These are phyloP conservation scores for Pelmatolapia mariae DNA, from an alignment of 2,113 vertebrate genomes.

Conservation along the genomic window DNA sequence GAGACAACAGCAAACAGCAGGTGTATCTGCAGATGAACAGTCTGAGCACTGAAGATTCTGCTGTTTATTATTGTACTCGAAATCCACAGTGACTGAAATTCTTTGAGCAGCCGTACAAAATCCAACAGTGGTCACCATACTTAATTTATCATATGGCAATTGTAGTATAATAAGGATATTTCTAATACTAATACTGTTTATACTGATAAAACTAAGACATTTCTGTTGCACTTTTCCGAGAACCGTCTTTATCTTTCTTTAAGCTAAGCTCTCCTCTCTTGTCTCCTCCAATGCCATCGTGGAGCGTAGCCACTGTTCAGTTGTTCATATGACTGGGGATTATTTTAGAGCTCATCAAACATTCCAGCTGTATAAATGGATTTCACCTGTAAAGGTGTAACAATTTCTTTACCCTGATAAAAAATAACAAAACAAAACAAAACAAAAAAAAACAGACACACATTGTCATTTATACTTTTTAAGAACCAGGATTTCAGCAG, in stretches of 20 bases:
- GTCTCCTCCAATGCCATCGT: not conserved
- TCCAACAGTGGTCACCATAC: too few relatives aligned
- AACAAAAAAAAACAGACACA: accelerated
- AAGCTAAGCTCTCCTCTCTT: not conserved
- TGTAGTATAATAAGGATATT: not conserved
- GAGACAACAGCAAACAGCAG: too few relatives aligned
- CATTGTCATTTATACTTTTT: not conserved
- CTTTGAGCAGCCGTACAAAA: too few relatives aligned
- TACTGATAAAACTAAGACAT: accelerated
- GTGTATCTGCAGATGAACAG: too few relatives aligned
- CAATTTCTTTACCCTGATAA: accelerated
- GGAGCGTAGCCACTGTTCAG: not conserved
- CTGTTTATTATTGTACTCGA: too few relatives aligned
- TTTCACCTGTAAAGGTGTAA: accelerated
- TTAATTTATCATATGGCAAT: too few relatives aligned
- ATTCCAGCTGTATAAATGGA: not conserved
- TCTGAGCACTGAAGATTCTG: too few relatives aligned
- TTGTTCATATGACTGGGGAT: not conserved
- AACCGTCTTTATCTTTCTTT: not conserved
- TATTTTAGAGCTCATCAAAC: not conserved
- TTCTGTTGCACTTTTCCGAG: not conserved
- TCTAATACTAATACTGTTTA: not conserved
- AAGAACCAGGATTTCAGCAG: not conserved
- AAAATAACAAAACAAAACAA: too few relatives aligned
- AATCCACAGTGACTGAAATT: too few relatives aligned